Percentiles rank a stretch among this genome's conserved stretches.
These are phyloP conservation scores for Paracanthobrama guichenoti DNA, from an alignment of 2,113 vertebrate species.

Conservation along the genomic window DNA sequence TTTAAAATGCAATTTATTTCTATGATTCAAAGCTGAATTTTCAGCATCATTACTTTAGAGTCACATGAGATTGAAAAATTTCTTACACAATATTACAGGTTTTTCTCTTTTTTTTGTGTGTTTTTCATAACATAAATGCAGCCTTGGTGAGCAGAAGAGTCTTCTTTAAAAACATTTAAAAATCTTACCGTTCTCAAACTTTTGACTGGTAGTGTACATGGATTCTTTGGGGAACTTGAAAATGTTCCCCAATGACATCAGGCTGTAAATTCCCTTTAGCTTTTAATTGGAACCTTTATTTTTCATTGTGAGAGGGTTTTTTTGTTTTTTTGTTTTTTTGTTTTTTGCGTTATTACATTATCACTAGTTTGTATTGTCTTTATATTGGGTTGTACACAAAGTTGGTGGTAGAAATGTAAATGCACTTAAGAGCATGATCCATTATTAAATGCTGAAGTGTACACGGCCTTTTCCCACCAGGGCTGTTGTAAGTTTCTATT, in stretches of 20 bases:
- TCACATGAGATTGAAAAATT: no score
- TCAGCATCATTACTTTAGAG: no score
- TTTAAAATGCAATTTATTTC: no score
- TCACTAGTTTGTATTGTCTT: background rate
- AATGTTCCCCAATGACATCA: background rate
- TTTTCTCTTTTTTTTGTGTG: no score
- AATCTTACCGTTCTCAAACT: no score
- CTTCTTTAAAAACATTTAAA: no score
- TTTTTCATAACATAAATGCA: no score
- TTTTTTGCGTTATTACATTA: background rate
- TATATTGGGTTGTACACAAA: background rate
- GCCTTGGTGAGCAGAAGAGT: no score
- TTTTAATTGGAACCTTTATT: background rate
- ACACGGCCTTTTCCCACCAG: no score
- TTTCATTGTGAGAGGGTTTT: background rate
- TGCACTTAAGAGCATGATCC: background rate
- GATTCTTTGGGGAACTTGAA: background rate
- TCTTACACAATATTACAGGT: no score
- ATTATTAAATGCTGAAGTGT: background rate
- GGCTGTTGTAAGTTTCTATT: background rate
- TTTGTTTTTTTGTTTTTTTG: background rate
- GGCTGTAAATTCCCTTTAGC: background rate
- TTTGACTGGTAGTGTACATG: no score
- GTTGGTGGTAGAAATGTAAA: background rate
- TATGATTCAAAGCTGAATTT: no score